These are phyloP conservation scores for Galago senegalensis DNA, from an alignment of 2,797 vertebrate genomes.

Conservation along the genomic window DNA sequence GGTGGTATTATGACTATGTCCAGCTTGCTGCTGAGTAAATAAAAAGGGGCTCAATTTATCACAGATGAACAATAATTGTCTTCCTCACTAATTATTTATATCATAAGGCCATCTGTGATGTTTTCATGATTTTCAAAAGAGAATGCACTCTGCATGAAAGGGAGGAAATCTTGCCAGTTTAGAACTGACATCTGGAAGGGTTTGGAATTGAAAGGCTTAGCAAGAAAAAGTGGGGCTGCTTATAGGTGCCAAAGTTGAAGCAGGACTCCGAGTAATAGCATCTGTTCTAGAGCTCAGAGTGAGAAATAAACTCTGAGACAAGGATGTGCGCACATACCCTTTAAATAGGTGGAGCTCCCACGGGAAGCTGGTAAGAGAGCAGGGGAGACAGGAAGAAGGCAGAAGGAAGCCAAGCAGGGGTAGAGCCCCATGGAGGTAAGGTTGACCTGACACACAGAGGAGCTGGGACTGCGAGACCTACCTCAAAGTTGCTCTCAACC, in stretches of 20 bases:
- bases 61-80: conserved; percentile 81
- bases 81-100: conserved; percentile 80
- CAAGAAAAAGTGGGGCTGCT: conserved; percentile 22
- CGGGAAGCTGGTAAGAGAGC: rapidly evolving
- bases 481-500: background rate
- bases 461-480: background rate
- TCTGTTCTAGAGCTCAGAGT: background rate
- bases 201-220: conserved; percentile 50
- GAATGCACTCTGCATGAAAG: conserved; percentile 64
- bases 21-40: conserved; percentile 70
- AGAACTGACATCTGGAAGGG: conserved; percentile 73
- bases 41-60: conserved; percentile 73
- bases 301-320: background rate
- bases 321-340: background rate
- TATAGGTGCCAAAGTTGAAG: conserved; percentile 43
- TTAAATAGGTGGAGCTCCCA: background rate
- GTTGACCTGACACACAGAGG: background rate
- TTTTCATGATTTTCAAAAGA: conserved; percentile 72
- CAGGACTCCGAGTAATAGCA: background rate
- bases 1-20: conserved; percentile 46
- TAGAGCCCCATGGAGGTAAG: background rate
- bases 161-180: conserved; percentile 58
- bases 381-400: background rate
- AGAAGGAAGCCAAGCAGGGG: background rate
- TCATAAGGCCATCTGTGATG: conserved; percentile 74